Evolutionary conservation across 1,140 invertebrate genomes (phyloP).

Genomic region (Ganaspis sp.): DNA sequence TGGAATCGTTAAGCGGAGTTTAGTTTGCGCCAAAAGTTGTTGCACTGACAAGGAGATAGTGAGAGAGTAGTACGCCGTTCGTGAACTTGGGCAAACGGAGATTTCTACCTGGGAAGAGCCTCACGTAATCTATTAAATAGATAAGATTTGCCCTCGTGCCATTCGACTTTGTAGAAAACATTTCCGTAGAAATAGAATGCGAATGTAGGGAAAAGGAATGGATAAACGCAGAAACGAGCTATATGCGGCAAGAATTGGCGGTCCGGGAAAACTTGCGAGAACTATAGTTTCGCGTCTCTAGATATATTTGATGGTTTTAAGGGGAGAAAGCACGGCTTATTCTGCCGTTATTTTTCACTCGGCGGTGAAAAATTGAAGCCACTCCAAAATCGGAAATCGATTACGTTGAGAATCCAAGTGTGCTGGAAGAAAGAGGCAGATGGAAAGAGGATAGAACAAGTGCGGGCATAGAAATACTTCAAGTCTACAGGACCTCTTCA

Average conservation of each 20-base stretch:
- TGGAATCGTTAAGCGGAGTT: too few relatives aligned
- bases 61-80: too few relatives aligned
- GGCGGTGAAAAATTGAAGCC: conserved; percentile 63
- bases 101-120: background rate
- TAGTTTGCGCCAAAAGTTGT: background rate
- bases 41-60: background rate
- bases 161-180: conserved; percentile 15
- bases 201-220: background rate
- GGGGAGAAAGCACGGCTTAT: conserved; percentile 59
- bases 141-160: background rate
- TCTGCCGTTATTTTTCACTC: conserved; percentile 67
- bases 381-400: conserved; percentile 69
- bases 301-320: conserved; percentile 35
- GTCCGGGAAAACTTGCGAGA: background rate
- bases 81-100: background rate
- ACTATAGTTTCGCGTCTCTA: conserved; percentile 11
- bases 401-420: conserved; percentile 49
- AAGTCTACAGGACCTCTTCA: too few relatives aligned
- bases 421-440: background rate
- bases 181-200: conserved; percentile 16
- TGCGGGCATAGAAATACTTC: conserved; percentile 16
- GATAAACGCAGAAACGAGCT: conserved; percentile 24
- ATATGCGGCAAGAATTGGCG: conserved; percentile 13
- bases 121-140: conserved; percentile 28
- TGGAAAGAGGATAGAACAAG: background rate